Base-by-base conservation (phyloP, 2,113 vertebrate genomes). In the Embiotoca jacksoni region DNA sequence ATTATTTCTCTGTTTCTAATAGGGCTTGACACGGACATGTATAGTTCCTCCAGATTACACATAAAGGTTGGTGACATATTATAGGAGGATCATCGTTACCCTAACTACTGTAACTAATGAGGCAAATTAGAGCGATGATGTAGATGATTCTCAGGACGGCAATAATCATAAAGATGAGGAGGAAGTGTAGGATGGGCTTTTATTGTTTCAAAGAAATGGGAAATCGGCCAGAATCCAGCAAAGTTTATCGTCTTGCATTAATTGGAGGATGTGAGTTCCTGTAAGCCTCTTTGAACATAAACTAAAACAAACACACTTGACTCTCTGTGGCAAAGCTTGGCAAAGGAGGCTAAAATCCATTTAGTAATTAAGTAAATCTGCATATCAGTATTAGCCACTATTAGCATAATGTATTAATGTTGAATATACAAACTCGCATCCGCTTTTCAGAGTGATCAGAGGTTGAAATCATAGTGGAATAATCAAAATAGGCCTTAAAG, bases 331-430 rank as follows among this genome's bases (percentile, higher is more conserved):
- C 83, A 83, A 85, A 87, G 78, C 83, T 84, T 78, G 56, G 84
- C 80, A 81, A 86, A 89, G 82, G 53, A 30, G 88, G 89, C 82
- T 83, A 86, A 91, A 93, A 93, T 85, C 88, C 87, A 88, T 82
- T 93, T 92, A 82, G 83, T 94, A 91, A 93, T 93, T 91, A 92
- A 89, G 83, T 85, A 91, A 94, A 94, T 93, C 92, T 93, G 91
- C 93, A 94, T 93, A 93, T 93, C 92, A 85, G 82, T 80, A 94
- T 94, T 94, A 93, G 84, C 80, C 80, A 78, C 89, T 63, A 94
- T 94, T 94, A 94, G 86, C 88, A 88, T 88, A 90, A 87, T 83
- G 87, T 91, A 86, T 92, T 92, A 91, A 85, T 86, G 88, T 82
- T 91, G 82, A 88, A 88, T 81, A 73, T 78, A 88, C 80, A 89